These are phyloP conservation scores for Drosophila murphyi DNA, from an alignment of 1,140 invertebrate genomes.

Conservation along the genomic window DNA sequence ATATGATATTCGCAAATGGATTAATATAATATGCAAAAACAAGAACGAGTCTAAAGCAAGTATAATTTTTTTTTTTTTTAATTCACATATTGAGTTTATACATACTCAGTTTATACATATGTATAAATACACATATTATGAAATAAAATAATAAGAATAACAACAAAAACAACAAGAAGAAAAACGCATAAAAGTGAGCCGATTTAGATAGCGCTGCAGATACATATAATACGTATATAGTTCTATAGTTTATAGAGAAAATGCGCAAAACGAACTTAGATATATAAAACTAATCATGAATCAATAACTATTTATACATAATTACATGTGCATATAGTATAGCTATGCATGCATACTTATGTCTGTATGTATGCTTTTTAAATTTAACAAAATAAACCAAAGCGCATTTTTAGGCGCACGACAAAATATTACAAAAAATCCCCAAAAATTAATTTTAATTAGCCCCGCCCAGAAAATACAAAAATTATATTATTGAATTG, in stretches of 20 bases:
- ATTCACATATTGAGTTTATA: conserved; percentile 62
- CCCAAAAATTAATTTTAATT: background rate
- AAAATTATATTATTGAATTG: conserved; percentile 42
- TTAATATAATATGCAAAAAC: conserved; percentile 8
- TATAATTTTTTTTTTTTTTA: conserved; percentile 68
- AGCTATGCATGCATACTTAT: conserved; percentile 6
- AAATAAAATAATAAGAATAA: conserved; percentile 17
- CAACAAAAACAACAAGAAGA: conserved; percentile 34
- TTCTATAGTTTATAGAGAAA: conserved; percentile 23
- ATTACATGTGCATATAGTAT: conserved; percentile 15
- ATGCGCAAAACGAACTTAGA: conserved; percentile 63
- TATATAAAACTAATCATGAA: conserved; percentile 12
- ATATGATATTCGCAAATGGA: background rate
- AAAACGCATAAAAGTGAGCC: conserved; percentile 55
- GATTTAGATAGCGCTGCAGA: conserved; percentile 59
- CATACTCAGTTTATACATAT: conserved; percentile 11
- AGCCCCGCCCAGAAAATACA: background rate
- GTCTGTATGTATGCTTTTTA: conserved; percentile 42
- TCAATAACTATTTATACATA: conserved; percentile 36
- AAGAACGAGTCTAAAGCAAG: conserved; percentile 21
- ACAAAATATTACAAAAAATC: conserved; percentile 10
- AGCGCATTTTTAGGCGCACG: conserved; percentile 54
- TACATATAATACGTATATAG: conserved; percentile 16
- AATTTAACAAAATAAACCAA: conserved; percentile 30
- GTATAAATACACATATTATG: conserved; percentile 17